Evolutionary conservation across 1,140 invertebrate genomes (phyloP).

Genomic region (Eurytemora carolleeae): DNA sequence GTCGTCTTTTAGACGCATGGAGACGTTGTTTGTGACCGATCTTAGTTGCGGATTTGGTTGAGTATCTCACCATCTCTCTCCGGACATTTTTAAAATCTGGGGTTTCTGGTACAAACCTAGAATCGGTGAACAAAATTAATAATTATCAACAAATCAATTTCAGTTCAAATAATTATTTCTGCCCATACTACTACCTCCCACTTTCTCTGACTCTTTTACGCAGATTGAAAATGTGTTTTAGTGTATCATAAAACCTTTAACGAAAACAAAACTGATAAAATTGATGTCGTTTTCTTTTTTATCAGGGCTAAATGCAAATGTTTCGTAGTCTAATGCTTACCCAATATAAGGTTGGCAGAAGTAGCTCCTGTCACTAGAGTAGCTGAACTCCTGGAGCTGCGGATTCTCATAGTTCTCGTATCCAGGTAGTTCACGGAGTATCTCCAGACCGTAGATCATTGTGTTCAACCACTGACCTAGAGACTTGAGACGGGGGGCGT

Average conservation of each 20-base stretch:
- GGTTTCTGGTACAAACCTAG: slow-evolving; percentile 11
- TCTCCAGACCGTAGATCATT: slow-evolving; percentile 12
- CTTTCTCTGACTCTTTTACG: no score
- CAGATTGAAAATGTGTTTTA: no score
- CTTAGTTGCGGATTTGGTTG: slow-evolving; percentile 2
- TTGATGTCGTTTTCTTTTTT: no score
- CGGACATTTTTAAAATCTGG: slow-evolving; percentile 12
- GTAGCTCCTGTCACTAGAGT: slow-evolving; percentile 9
- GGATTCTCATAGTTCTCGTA: neutral
- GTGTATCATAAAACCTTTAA: no score
- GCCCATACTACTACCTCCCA: no score
- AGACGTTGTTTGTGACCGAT: neutral
- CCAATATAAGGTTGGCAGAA: slow-evolving; percentile 14
- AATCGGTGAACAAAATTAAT: no score
- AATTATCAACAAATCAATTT: no score
- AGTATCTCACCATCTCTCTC: slow-evolving; percentile 8
- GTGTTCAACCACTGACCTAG: slow-evolving; percentile 15
- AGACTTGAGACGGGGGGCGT: neutral
- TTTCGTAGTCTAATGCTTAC: no score
- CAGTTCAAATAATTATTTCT: no score
- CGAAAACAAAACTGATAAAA: no score
- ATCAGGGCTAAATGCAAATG: no score
- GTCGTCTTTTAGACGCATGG: slow-evolving; percentile 6
- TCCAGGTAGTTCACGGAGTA: slow-evolving; percentile 3
- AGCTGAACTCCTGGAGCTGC: slow-evolving; percentile 11